Evolutionary conservation across 2,797 vertebrate genomes (phyloP).

Genomic region (Phylloscopus collybita): DNA sequence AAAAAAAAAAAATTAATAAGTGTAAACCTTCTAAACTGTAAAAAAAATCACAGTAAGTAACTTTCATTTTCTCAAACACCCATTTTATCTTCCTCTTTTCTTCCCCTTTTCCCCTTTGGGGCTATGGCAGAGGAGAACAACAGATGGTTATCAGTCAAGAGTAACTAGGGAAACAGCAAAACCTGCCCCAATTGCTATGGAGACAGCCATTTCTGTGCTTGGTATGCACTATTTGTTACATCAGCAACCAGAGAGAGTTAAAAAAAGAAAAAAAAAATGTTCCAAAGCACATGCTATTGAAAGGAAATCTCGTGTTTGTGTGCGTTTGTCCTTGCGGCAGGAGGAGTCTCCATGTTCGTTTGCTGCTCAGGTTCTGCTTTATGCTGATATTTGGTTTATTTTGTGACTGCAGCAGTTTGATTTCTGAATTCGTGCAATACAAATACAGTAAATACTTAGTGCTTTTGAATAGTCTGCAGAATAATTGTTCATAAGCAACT

Average conservation of each 20-base stretch:
- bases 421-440: background rate
- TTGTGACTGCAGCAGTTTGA: background rate
- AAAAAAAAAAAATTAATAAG: background rate
- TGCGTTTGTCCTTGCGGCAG: background rate
- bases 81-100: constrained; percentile 40
- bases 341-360: background rate
- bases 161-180: constrained; percentile 82
- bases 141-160: constrained; percentile 80
- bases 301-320: background rate
- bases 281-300: constrained; percentile 1
- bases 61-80: constrained; percentile 54
- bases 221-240: constrained; percentile 76
- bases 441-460: background rate
- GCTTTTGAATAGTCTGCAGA: background rate
- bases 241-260: constrained; percentile 67
- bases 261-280: constrained; percentile 41
- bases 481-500: background rate
- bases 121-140: constrained; percentile 67
- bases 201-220: constrained; percentile 79
- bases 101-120: constrained; percentile 61
- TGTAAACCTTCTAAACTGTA: background rate
- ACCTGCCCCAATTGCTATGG: constrained; percentile 81
- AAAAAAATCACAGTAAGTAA: background rate
- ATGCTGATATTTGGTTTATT: background rate
- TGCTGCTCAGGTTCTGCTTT: background rate